phyloP scores from a whole-genome alignment of 2,113 vertebrate genomes.

The Apodemus speciosus region DNA sequence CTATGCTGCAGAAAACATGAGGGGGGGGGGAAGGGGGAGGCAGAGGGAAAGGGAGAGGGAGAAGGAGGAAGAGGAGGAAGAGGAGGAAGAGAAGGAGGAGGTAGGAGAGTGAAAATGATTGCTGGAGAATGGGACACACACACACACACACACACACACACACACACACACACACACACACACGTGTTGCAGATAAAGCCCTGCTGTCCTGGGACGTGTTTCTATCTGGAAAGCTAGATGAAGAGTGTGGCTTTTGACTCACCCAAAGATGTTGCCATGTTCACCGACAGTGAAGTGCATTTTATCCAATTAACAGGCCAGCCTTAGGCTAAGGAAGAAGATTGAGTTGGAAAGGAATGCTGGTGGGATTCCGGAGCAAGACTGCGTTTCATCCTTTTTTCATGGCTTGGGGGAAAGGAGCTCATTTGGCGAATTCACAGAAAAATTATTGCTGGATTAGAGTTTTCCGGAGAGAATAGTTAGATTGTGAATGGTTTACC shows the following conservation, averaged over 20 bases:
- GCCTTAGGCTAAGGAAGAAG: constrained; percentile 46
- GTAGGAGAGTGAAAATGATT: neutral
- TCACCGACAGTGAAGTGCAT: constrained; percentile 34
- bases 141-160: neutral
- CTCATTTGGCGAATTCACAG: constrained; percentile 15
- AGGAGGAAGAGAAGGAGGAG: too few species aligned
- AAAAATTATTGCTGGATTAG: constrained; percentile 53
- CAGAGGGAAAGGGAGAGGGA: too few species aligned
- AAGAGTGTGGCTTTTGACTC: constrained; percentile 45
- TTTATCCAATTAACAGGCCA: constrained; percentile 43
- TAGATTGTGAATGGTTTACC: constrained; percentile 9
- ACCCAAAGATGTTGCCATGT: neutral
- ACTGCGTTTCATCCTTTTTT: neutral
- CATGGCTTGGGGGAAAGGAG: neutral
- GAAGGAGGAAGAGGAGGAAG: too few species aligned
- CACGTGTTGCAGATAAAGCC: constrained; percentile 33
- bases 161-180: neutral
- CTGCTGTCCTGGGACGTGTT: neutral
- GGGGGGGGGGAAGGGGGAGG: accelerated
- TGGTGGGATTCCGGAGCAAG: constrained; percentile 3
- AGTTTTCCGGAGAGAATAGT: constrained; percentile 44
- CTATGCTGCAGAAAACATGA: neutral
- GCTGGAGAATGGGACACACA: neutral
- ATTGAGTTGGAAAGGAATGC: constrained; percentile 48
- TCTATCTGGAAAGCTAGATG: constrained; percentile 14